Base-by-base conservation (phyloP, 2,113 vertebrate species). In the Salvelinus alpinus region DNA sequence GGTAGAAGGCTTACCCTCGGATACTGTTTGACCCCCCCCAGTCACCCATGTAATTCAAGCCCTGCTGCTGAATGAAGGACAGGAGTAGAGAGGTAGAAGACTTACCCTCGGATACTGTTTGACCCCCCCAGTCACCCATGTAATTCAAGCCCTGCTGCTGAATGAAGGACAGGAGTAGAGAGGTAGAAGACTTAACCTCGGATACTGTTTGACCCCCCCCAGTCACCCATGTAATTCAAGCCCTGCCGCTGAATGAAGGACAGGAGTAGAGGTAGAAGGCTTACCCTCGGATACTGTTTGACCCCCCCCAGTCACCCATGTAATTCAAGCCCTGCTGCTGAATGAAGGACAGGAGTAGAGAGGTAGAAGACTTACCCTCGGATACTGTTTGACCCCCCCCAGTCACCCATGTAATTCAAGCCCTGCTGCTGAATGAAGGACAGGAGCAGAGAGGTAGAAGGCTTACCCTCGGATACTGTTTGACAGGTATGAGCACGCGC, bases 61-160 rank as follows among this genome's bases (percentile, higher is more conserved):
- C 24, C 1, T 3, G 75, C 86, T 71, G 80, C 66, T 72, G 79
- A 82, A 86, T 79, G 73, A 34, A 22, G 22, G 54, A 22, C 4
- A 73, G 59, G 27, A 27, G 27, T 1, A 47, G 5, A 47, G 5
- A 24, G 24, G 67, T 16, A 5, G 14, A 20, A 22, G 71, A 38
- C 92, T 95, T 88, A 99, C 97, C 96, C 97, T 99, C 27, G 97
- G 98, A 84, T 99, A 98, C 83, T 98, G 96, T 79, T 98, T 98
- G 84, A 99, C 96, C 24, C 24, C 24, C 24, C 24, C 24, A 24
- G 24, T 24, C 24, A 24, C 24, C 24, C 24, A 24, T 24, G 24
- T 24, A 24, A 24, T 24, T 24, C 1, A 24, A 24, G 24, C 24
- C 24, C 80, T 3, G 75, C 86, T 71, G 80, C 66, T 72, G 79